These are phyloP conservation scores for Nautilus pompilius DNA, from an alignment of 1,140 invertebrate species.

Conservation along the genomic window DNA sequence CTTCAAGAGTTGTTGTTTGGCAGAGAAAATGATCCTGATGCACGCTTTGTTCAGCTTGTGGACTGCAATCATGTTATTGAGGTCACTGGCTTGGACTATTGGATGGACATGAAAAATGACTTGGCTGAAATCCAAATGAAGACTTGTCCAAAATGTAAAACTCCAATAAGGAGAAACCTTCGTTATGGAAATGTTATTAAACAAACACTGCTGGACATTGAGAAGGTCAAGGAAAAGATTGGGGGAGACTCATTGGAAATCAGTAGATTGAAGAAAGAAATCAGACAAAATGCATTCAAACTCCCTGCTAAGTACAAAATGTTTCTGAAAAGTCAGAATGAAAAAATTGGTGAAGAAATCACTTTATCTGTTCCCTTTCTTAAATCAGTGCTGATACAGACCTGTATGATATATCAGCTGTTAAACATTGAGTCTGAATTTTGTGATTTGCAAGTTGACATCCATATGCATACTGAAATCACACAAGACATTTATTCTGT, in stretches of 20 bases:
- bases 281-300: background rate
- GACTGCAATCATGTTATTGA: slow-evolving; percentile 34
- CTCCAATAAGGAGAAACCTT: slow-evolving; percentile 62
- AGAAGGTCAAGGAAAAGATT: slow-evolving; percentile 58
- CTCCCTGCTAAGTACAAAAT: background rate
- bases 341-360: too few species aligned
- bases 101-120: slow-evolving; percentile 58
- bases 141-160: slow-evolving; percentile 65
- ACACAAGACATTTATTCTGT: too few species aligned
- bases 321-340: background rate
- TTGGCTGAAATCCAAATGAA: slow-evolving; percentile 58
- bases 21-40: slow-evolving; percentile 45
- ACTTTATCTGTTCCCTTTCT: too few species aligned
- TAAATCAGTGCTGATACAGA: background rate
- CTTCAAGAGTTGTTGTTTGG: slow-evolving; percentile 61
- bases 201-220: slow-evolving; percentile 58
- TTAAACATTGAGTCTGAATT: background rate
- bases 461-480: too few species aligned
- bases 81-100: slow-evolving; percentile 43
- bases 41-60: slow-evolving; percentile 31
- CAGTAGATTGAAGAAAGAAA: background rate
- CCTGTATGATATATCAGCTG: background rate
- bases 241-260: slow-evolving; percentile 20
- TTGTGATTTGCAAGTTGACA: background rate
- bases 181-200: slow-evolving; percentile 65